Base-by-base conservation (phyloP, 2,888 invertebrate genomes). In the Gari tellinella region DNA sequence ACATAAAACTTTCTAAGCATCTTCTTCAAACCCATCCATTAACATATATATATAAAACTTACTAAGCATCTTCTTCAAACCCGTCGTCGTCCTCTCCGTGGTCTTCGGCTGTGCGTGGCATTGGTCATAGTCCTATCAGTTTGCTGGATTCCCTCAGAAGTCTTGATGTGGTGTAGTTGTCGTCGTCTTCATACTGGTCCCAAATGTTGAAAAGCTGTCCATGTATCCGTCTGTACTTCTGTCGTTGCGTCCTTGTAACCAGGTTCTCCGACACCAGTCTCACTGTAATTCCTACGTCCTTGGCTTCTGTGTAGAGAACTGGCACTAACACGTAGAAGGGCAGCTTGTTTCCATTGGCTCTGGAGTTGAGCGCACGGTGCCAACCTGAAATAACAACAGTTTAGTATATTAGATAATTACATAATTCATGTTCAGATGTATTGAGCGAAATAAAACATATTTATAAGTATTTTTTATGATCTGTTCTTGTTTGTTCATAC, bases 301-400 rank as follows among this genome's bases (percentile, higher is more conserved):
- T 52, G 25, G n/a, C 26, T 17, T 25, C 26, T 4, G 4, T 19
- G 43, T 14, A 14, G 4, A 65, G 21, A 15, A 65, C 25, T 38
- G 57, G 49, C 7, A 65, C 49, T 1, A 65, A 21, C 1, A 65
- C 51, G 25, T 65, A 65, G 26, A 65, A 41, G 7, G 48, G 38
- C 38, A 65, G 17, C 5, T 25, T 49, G 10, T 14, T 17, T 3
- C 51, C 21, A 8, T 40, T 25, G 4, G 53, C 52, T 37, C 38
- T 43, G 31, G 25, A 19, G 56, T 64, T 56, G 21, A 64, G 19
- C 1, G 56, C 37, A 2, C 61, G 46, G 41, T 67, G 67, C 60
- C 53, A 67, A 0, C 49, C 49, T 49, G 21, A 19, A 49, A 49
- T 14, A 14, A 19, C 3, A 49, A 19, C 7, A 5, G 15, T 14